phyloP scores from a whole-genome alignment of 1,140 invertebrate genomes.

The Amphibalanus amphitrite region DNA sequence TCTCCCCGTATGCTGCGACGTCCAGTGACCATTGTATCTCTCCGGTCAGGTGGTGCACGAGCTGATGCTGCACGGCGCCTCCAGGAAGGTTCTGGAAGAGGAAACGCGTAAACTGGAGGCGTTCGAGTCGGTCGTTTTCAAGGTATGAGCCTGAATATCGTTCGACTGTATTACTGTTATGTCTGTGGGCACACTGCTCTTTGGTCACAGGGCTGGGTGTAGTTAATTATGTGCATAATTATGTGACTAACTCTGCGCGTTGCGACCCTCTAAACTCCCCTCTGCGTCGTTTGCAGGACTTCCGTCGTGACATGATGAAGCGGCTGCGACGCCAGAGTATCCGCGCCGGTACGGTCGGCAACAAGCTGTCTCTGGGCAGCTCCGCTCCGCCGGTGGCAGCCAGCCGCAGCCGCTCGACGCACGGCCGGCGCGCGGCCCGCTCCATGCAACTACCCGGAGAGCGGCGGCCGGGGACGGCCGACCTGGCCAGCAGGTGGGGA shows the following conservation, averaged over 20 bases:
- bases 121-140: constrained; percentile 76
- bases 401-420: not conserved
- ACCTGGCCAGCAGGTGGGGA: not conserved
- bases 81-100: constrained; percentile 73
- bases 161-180: too few species aligned
- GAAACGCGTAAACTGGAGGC: constrained; percentile 80
- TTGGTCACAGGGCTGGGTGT: constrained; percentile 11
- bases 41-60: constrained; percentile 59
- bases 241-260: constrained; percentile 3
- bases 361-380: not conserved
- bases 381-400: too few species aligned
- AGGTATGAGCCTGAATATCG: constrained; percentile 28
- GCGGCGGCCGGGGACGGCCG: not conserved
- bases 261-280: too few species aligned
- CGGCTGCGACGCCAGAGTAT: constrained; percentile 68
- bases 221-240: constrained; percentile 11
- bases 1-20: too few species aligned
- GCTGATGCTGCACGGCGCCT: constrained; percentile 68
- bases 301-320: constrained; percentile 66
- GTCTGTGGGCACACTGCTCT: too few species aligned
- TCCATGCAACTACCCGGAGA: not conserved
- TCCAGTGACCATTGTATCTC: too few species aligned
- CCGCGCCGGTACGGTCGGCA: constrained; percentile 20
- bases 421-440: not conserved
- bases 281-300: constrained; percentile 23